These are phyloP conservation scores for Zosterops lateralis DNA, from an alignment of 2,113 vertebrate species.

Conservation along the genomic window DNA sequence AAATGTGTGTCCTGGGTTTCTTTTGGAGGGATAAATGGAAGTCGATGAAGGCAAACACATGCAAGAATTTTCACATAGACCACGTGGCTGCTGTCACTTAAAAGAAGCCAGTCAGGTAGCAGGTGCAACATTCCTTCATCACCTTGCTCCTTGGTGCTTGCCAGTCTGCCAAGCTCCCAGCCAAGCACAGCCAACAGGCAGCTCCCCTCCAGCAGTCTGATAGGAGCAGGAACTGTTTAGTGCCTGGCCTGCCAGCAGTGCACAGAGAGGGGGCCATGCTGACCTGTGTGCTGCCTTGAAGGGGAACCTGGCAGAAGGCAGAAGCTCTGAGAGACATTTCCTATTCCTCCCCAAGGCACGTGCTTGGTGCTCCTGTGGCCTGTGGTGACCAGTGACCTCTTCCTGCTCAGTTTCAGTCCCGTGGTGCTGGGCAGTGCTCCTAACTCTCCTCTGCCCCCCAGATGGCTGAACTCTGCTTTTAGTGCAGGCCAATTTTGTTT, in stretches of 20 bases:
- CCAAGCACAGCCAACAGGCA: background rate
- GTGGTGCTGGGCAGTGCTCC: background rate
- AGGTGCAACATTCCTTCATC: background rate
- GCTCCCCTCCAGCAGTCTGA: background rate
- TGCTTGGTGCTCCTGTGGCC: background rate
- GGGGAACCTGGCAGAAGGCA: fast-evolving
- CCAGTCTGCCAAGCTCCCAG: fast-evolving
- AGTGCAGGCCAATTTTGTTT: background rate
- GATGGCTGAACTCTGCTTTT: background rate
- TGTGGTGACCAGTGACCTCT: background rate
- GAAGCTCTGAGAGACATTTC: background rate
- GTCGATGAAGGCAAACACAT: background rate
- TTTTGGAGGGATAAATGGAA: background rate
- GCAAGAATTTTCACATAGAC: fast-evolving
- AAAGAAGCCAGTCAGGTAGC: background rate
- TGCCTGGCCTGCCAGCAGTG: background rate
- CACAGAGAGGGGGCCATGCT: fast-evolving
- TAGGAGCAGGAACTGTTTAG: background rate
- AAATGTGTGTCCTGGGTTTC: background rate
- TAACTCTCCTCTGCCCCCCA: background rate
- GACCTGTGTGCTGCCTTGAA: background rate
- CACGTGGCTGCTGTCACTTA: background rate
- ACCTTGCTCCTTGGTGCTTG: background rate
- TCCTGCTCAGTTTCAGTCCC: background rate
- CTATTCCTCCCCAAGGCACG: fast-evolving